Percentiles rank a stretch among this genome's conserved stretches.
Conservation (phyloP, 2,888 invertebrate species). For the Gari tellinella region DNA sequence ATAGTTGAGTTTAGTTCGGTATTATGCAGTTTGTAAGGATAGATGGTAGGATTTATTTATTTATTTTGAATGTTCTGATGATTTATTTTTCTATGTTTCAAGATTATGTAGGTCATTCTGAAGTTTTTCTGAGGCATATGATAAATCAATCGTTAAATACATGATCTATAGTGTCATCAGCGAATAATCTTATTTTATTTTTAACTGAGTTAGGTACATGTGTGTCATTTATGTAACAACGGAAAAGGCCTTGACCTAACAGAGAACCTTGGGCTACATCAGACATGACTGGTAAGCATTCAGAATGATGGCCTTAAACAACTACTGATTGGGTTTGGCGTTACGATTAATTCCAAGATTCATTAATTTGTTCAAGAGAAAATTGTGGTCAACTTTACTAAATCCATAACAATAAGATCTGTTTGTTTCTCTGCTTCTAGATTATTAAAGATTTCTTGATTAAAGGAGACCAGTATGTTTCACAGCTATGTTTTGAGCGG, state of each 20-base stretch:
- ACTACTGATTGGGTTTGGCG: conserved; percentile 20
- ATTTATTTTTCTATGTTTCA: conserved; percentile 22
- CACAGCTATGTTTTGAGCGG: conserved; percentile 22
- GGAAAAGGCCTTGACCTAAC: conserved; percentile 27
- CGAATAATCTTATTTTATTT: conserved; percentile 3
- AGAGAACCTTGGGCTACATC: conserved; percentile 34
- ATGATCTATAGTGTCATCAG: conserved; percentile 19
- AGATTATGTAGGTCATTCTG: conserved; percentile 15
- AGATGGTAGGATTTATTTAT: conserved; percentile 7
- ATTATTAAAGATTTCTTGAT: conserved; percentile 8
- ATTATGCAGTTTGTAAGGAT: conserved; percentile 9
- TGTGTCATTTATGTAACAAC: conserved; percentile 26
- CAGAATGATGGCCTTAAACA: conserved; percentile 17
- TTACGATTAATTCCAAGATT: conserved; percentile 3
- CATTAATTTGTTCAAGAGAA: conserved; percentile 7
- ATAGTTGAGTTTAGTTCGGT: conserved; percentile 6
- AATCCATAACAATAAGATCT: conserved; percentile 20
- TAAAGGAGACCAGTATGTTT: conserved; percentile 16
- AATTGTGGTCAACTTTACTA: conserved; percentile 15
- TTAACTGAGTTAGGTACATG: conserved; percentile 3
- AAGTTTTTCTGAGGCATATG: neutral
- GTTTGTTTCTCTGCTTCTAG: conserved; percentile 15
- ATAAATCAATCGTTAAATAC: conserved; percentile 3
- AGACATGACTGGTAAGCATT: conserved; percentile 13
- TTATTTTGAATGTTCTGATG: conserved; percentile 6